Conservation (phyloP, 64 coral and sea anemone genomes). For the Pocillopora damicornis region DNA sequence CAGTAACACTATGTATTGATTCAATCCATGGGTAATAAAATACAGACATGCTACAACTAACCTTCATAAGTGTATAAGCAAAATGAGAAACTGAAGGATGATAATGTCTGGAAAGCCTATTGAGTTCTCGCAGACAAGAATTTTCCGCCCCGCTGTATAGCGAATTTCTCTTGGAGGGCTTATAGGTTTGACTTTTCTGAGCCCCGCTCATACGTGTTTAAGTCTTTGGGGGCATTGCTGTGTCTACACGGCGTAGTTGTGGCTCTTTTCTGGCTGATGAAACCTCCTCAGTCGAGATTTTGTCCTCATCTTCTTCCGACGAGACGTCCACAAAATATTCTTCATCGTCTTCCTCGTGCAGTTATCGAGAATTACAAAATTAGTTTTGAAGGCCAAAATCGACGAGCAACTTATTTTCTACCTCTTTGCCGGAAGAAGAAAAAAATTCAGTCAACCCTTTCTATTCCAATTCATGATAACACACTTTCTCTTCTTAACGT, state of each 20-base stretch:
- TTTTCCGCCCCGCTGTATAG: conserved; percentile 78
- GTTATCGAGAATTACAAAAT: not conserved
- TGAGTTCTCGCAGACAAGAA: conserved; percentile 85
- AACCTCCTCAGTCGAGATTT: not conserved
- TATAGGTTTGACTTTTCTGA: not conserved
- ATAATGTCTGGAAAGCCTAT: conserved; percentile 72
- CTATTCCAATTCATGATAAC: no score
- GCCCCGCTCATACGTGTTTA: not conserved
- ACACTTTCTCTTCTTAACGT: no score
- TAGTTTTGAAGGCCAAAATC: not conserved
- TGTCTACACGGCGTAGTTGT: not conserved
- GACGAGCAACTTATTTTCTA: not conserved
- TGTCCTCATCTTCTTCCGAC: conserved; percentile 44
- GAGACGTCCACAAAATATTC: conserved; percentile 75
- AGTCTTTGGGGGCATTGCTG: not conserved
- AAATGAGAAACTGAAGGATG: conserved; percentile 90
- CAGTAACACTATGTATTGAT: no score
- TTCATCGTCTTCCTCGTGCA: conserved; percentile 80
- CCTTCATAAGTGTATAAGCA: conserved; percentile 69
- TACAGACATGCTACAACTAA: conserved; percentile 1
- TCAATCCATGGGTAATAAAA: not conserved
- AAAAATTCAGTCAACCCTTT: not conserved
- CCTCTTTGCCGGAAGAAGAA: not conserved
- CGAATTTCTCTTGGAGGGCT: conserved; percentile 59
- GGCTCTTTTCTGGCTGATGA: not conserved